Percentiles rank a stretch among this genome's conserved stretches.
Conservation (phyloP, 2,797 vertebrate species). For the Pelodytes ibericus region DNA sequence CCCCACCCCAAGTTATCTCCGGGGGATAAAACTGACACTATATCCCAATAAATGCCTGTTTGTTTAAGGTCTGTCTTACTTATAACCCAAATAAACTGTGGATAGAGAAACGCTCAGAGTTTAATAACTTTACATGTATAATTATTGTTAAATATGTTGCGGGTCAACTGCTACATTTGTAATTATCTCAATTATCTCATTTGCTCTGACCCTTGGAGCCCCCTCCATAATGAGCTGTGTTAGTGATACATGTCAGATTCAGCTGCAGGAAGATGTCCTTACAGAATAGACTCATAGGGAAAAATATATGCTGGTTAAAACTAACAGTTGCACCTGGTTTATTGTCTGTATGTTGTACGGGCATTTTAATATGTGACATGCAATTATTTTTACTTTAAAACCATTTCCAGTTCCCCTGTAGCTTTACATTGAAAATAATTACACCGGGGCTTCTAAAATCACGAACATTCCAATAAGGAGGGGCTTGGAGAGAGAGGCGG, state of each 20-base stretch:
- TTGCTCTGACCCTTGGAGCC: neutral
- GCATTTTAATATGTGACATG: too few relatives aligned
- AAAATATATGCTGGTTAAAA: too few relatives aligned
- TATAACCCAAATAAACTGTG: neutral
- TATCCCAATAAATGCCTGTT: neutral
- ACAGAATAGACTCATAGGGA: neutral
- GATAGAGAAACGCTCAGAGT: neutral
- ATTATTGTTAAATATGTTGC: neutral
- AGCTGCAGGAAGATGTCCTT: neutral
- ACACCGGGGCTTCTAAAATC: too few relatives aligned
- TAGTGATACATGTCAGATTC: too few relatives aligned
- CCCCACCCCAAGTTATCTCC: too few relatives aligned
- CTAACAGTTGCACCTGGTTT: too few relatives aligned
- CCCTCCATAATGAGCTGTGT: neutral
- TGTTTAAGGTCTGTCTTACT: neutral
- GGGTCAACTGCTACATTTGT: neutral
- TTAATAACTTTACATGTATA: neutral
- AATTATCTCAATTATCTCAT: neutral
- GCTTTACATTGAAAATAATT: too few relatives aligned
- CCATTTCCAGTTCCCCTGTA: too few relatives aligned
- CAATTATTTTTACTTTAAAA: too few relatives aligned
- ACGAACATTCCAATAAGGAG: too few relatives aligned
- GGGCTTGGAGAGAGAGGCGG: too few relatives aligned
- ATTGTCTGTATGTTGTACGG: too few relatives aligned
- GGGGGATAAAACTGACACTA: neutral